A percentile compares a stretch with the other conserved stretches of the same genome.
phyloP scores from a whole-genome alignment of 1,140 invertebrate genomes.

The Coenobita brevimanus region DNA sequence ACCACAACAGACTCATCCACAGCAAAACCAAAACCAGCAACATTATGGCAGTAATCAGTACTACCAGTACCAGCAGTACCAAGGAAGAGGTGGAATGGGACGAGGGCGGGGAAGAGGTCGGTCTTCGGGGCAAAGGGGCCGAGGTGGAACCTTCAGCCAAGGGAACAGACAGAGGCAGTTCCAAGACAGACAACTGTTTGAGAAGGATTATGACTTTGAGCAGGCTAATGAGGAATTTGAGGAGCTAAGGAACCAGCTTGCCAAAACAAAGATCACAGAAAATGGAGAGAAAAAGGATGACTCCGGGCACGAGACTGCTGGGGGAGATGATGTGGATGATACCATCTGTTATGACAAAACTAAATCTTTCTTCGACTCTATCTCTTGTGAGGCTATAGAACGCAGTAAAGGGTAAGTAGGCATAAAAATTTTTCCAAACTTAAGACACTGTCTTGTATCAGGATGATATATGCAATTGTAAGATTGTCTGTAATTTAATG shows the following conservation, averaged over 20 bases:
- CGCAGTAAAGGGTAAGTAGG: conserved; percentile 84
- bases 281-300: conserved; percentile 79
- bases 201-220: conserved; percentile 98
- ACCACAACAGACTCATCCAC: conserved; percentile 30
- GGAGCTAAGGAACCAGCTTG: conserved; percentile 88
- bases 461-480: too few relatives aligned
- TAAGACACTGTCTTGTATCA: too few relatives aligned
- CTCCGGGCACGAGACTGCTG: conserved; percentile 73
- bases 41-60: conserved; percentile 58
- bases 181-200: conserved; percentile 78
- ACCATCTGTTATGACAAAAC: conserved; percentile 89
- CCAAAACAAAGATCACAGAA: conserved; percentile 85
- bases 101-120: conserved; percentile 56
- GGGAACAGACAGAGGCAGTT: conserved; percentile 64
- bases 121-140: conserved; percentile 39
- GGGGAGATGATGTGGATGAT: conserved; percentile 79
- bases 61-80: conserved; percentile 33
- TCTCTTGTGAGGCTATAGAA: conserved; percentile 98
- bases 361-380: conserved; percentile 99
- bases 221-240: conserved; percentile 97
- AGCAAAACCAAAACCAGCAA: conserved; percentile 43
- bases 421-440: too few relatives aligned
- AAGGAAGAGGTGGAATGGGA: conserved; percentile 51
- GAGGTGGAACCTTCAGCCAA: conserved; percentile 43
- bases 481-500: too few relatives aligned